Base-by-base conservation (phyloP, 2,797 vertebrate species). In the Alfaro cultratus region DNA sequence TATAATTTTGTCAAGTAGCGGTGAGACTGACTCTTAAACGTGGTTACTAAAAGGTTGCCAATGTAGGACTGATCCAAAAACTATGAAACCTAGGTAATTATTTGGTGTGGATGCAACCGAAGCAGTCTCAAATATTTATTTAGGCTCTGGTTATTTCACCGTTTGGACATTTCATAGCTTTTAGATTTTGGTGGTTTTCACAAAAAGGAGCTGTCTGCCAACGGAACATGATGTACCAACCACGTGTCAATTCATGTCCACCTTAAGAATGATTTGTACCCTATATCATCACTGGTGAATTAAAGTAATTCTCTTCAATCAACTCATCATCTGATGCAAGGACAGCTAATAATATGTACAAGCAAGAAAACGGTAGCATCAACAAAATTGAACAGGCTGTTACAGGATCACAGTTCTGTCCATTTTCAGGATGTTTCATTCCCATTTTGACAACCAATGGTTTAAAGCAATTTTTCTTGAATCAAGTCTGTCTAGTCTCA, bases 1-100 rank as follows among this genome's bases (percentile, higher is more conserved):
- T 81, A 77, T 87, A 76, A 84, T 87, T 93, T 86, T 82, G 72
- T 81, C 71, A 74, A 73, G 80, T 86, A 80, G 76, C 77, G 81
- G 84, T 81, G 77, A 79, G 80, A 80, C 82, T 82, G 84, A 90
- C 83, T 88, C 71, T 74, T 87, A 74, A 88, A 80, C 85, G 73
- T 64, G 39, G 73, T 4, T 45, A 15, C 47, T 36, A 34, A 60
- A 55, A 82, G 74, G 43, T 78, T 86, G 75, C 68, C 46, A 75
- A 78, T 88, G 36, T 68, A 57, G 57, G 55, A 78, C 29, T n/a
- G 75, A 73, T 73, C 45, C 70, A 72, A 84, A 3, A 74, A 36
- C 57, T 4, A 31, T 26, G 13, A 77, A 62, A 68, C 21, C 73
- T 0, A 79, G 81, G 55, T 39, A 79, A 47, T 79, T 70, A 53